Evolutionary conservation across 2,888 invertebrate species (phyloP).

Genomic region (Netelia virgata): DNA sequence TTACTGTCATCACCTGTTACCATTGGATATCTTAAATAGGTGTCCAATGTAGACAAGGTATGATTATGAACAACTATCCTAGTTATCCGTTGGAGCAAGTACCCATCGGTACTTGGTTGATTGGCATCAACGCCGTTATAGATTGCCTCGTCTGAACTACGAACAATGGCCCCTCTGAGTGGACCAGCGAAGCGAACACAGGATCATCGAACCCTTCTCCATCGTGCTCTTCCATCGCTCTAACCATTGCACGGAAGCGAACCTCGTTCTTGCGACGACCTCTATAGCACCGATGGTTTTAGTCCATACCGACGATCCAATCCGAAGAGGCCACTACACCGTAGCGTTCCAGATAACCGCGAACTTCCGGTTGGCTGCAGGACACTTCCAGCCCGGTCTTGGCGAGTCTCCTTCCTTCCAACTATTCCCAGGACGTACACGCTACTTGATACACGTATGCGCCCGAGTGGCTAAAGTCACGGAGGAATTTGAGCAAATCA

Average conservation of each 20-base stretch:
- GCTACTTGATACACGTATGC: slow-evolving; percentile 8
- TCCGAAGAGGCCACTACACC: slow-evolving; percentile 42
- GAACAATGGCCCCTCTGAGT: neutral
- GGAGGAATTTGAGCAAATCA: too few species aligned
- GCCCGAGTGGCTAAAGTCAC: neutral
- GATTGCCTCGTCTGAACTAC: slow-evolving; percentile 7
- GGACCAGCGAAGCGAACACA: slow-evolving; percentile 20
- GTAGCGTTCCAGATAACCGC: slow-evolving; percentile 57
- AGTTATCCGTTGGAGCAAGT: too few species aligned
- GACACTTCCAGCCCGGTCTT: slow-evolving; percentile 51
- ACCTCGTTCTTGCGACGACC: slow-evolving; percentile 6
- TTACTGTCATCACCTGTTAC: too few species aligned
- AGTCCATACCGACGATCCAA: slow-evolving; percentile 38
- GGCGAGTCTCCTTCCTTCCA: slow-evolving; percentile 40
- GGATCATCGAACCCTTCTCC: slow-evolving; percentile 12
- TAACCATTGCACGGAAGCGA: slow-evolving; percentile 18
- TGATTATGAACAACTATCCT: too few species aligned
- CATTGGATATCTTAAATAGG: too few species aligned
- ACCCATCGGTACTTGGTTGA: slow-evolving; percentile 2
- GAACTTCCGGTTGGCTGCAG: slow-evolving; percentile 57
- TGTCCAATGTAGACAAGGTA: too few species aligned
- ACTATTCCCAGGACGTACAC: slow-evolving; percentile 15
- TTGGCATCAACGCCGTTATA: slow-evolving; percentile 8
- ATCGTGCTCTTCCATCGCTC: slow-evolving; percentile 17
- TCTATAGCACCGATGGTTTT: neutral